These are phyloP conservation scores for Apistogramma diplotaenia DNA, from an alignment of 2,113 vertebrate genomes.

Conservation along the genomic window DNA sequence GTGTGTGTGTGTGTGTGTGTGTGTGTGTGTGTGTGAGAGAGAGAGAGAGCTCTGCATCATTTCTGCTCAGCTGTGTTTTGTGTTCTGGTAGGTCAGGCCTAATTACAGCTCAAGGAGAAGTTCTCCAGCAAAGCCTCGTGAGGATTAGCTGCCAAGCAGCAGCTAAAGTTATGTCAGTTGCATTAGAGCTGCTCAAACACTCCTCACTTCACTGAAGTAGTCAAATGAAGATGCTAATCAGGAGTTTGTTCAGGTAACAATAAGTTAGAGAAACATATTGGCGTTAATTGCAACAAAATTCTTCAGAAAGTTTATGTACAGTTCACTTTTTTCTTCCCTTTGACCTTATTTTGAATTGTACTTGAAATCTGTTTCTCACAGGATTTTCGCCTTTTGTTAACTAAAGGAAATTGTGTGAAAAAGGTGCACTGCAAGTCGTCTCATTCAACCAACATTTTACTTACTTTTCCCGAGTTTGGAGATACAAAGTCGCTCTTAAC, in stretches of 20 bases:
- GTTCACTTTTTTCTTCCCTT: not conserved
- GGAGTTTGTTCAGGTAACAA: not conserved
- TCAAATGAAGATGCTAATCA: not conserved
- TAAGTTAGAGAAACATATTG: not conserved
- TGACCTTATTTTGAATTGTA: not conserved
- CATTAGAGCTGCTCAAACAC: slow-evolving; percentile 5
- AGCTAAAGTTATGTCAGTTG: slow-evolving; percentile 27
- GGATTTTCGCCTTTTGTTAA: not conserved
- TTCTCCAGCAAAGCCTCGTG: slow-evolving; percentile 42
- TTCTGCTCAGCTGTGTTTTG: slow-evolving; percentile 21
- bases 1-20: not conserved
- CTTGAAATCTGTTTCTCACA: not conserved
- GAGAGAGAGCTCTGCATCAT: slow-evolving; percentile 2
- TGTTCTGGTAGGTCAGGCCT: slow-evolving; percentile 56
- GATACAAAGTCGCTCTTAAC: not conserved
- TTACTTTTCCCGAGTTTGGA: not conserved
- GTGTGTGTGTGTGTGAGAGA: not conserved
- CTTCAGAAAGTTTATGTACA: not conserved
- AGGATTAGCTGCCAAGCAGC: slow-evolving; percentile 31
- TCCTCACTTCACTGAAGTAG: not conserved
- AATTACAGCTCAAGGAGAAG: slow-evolving; percentile 65
- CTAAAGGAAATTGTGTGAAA: not conserved
- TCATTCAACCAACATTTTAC: not conserved
- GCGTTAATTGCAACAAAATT: not conserved
- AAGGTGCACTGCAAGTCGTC: not conserved